Percentiles rank a stretch among this genome's conserved stretches.
Conservation (phyloP, 2,888 invertebrate species). For the Syrista parreyssii region DNA sequence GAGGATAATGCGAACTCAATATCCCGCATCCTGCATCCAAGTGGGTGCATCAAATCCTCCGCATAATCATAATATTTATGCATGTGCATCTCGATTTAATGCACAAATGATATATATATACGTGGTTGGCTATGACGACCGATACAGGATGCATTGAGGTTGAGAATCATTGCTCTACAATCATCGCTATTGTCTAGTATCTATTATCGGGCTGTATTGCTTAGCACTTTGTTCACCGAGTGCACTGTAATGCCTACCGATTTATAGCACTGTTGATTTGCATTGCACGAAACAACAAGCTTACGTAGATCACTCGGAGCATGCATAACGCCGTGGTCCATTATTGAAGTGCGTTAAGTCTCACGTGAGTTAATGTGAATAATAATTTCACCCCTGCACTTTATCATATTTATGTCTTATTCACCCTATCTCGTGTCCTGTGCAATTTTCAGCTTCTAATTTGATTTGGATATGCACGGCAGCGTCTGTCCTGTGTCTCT, state of each 20-base stretch:
- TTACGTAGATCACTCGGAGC: neutral
- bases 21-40: slow-evolving; percentile 29
- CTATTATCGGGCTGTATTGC: neutral
- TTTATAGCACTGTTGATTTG: neutral
- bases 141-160: slow-evolving; percentile 33
- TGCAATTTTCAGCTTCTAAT: slow-evolving; percentile 26
- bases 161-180: slow-evolving; percentile 31
- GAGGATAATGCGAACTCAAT: slow-evolving; percentile 54
- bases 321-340: too few species aligned
- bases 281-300: neutral
- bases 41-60: slow-evolving; percentile 43
- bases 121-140: slow-evolving; percentile 30
- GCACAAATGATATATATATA: slow-evolving; percentile 37
- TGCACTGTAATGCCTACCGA: neutral
- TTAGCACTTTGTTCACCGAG: neutral
- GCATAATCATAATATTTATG: slow-evolving; percentile 47
- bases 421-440: neutral
- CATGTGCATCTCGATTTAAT: slow-evolving; percentile 49
- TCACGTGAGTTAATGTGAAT: neutral
- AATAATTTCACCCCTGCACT: neutral
- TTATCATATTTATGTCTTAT: neutral
- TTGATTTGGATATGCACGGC: slow-evolving; percentile 38
- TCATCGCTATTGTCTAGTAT: neutral
- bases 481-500: neutral
- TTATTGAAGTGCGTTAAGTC: neutral